Evolutionary conservation across 2,797 vertebrate species (phyloP), one percentile per base, ranked within the genome.

Genomic region (Scomberomorus guttatus): DNA sequence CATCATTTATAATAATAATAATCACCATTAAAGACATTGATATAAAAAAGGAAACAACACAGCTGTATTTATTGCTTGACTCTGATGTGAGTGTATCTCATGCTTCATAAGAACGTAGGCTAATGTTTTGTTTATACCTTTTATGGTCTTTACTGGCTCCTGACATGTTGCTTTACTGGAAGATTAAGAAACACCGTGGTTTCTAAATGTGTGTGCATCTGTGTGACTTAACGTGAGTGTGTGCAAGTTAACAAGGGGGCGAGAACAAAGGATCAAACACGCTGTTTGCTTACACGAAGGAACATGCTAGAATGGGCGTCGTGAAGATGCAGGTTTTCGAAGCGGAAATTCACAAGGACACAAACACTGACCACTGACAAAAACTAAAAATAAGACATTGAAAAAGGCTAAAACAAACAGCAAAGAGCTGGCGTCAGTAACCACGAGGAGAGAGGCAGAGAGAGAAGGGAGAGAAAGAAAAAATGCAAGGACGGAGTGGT

Each of bases 361-460:
- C 75, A 88, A 90, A 94, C 87, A 90, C 80, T 80, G 86, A 93
- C 82, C 85, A 86, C 85, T 68, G 80, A 86, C 73, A 84, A 82
- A 83, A 80, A 79, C 71, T 82, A 87, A 89, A 89, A 89, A 76
- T 85, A 91, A 83, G 71, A 92, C 91, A 86, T 88, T 89, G 85
- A 94, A 93, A 94, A 93, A 94, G 66, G 85, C 92, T 90, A 94
- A 93, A 94, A 91, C 92, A 95, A 96, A 95, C 95, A 95, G 95
- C 95, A 86, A 95, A 79, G 89, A 94, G 95, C 95, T 95, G 94
- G 93, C 91, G 94, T 95, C 95, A 91, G 89, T 88, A 82, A 92
- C 87, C 87, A 58, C 83, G 54, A 75, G 84, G 83, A 82, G 76
- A 72, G 83, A 79, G 79, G 76, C 67, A 25, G 76, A 81, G 77